Evolutionary conservation across 2,797 vertebrate species (phyloP).

Genomic region (Arnoldichthys spilopterus): DNA sequence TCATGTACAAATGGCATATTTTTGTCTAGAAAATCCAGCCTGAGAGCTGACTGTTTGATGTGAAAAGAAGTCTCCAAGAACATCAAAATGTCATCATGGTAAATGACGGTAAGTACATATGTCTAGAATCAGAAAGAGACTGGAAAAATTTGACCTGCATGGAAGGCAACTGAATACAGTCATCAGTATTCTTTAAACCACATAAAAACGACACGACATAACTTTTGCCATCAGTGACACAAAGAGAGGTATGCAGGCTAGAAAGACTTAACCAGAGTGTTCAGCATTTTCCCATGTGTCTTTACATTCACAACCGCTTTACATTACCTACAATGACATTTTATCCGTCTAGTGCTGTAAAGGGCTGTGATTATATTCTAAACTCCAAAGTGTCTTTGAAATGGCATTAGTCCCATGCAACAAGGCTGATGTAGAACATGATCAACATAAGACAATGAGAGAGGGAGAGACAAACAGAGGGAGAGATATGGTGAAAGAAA

Average conservation of each 20-base stretch:
- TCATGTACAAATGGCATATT: too few species aligned
- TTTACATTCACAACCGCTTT: constrained; percentile 34
- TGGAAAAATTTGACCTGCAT: too few species aligned
- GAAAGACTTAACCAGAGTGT: background rate
- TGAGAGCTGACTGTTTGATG: too few species aligned
- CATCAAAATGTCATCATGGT: too few species aligned
- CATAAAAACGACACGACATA: too few species aligned
- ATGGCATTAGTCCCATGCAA: constrained; percentile 55
- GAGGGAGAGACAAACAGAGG: constrained; percentile 7
- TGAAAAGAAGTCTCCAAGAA: too few species aligned
- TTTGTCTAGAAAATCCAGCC: too few species aligned
- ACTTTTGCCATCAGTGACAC: constrained; percentile 24
- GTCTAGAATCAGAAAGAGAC: too few species aligned
- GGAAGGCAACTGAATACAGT: too few species aligned
- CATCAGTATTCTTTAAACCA: too few species aligned
- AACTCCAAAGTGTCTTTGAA: constrained; percentile 52
- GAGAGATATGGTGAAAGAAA: background rate
- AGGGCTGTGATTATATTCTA: background rate
- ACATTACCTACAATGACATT: constrained; percentile 36
- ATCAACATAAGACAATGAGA: constrained; percentile 43
- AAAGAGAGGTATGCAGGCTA: background rate
- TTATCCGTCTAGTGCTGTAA: constrained; percentile 1
- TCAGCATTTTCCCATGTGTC: constrained; percentile 21
- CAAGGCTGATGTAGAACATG: constrained; percentile 36
- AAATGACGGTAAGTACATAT: too few species aligned